Conservation (phyloP, 2,113 vertebrate genomes). For the Oreocharis arfaki region DNA sequence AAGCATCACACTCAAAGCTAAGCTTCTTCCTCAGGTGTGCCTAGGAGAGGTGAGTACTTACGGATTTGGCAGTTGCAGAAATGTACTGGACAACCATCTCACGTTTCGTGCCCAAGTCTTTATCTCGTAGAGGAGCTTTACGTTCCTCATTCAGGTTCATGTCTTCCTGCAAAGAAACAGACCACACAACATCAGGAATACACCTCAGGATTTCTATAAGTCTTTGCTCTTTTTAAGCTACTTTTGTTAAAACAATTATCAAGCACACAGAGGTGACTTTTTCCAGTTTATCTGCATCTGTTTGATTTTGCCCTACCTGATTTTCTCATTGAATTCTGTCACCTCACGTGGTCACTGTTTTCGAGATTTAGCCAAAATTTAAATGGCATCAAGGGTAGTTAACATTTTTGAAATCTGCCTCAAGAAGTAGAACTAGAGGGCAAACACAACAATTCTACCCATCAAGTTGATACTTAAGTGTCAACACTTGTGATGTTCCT, state of each 20-base stretch:
- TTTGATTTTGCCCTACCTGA: fast-evolving
- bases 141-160: conserved; percentile 98
- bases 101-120: conserved; percentile 90
- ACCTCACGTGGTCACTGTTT: background rate
- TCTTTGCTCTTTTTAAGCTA: background rate
- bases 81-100: conserved; percentile 99
- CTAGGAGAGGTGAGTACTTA: conserved; percentile 74
- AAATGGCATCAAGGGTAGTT: background rate
- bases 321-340: background rate
- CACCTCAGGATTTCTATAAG: background rate
- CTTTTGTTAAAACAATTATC: background rate
- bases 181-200: background rate
- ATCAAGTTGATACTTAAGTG: fast-evolving
- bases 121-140: conserved; percentile 90
- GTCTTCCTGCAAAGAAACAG: conserved; percentile 82
- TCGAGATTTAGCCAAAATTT: background rate
- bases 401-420: background rate
- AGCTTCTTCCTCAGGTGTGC: conserved; percentile 49
- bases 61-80: conserved; percentile 95
- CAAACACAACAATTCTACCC: background rate
- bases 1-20: conserved; percentile 46
- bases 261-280: background rate
- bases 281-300: fast-evolving
- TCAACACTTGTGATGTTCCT: background rate
- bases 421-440: background rate